phyloP scores from a whole-genome alignment of 2,888 invertebrate species.

The Drosophila leonis region DNA sequence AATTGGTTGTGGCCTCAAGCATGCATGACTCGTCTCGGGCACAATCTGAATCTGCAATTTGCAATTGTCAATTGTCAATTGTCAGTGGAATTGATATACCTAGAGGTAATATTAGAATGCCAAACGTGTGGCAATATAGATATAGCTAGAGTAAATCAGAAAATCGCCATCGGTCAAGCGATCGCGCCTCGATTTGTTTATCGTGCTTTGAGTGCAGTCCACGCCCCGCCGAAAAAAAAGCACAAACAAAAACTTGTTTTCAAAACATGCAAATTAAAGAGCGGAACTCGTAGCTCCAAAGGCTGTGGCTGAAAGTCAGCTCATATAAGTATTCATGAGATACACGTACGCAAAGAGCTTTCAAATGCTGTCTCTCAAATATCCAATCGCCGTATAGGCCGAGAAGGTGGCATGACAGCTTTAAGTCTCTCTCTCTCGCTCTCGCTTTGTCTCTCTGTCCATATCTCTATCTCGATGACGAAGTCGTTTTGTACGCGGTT shows the following conservation, averaged over 20 bases:
- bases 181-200: conserved; percentile 48
- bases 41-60: conserved; percentile 7
- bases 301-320: conserved; percentile 41
- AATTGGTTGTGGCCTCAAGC: conserved; percentile 54
- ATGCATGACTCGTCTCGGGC: conserved; percentile 34
- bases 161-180: conserved; percentile 62
- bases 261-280: conserved; percentile 75
- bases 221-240: conserved; percentile 58
- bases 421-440: conserved; percentile 32
- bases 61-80: conserved; percentile 20
- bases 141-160: conserved; percentile 32
- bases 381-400: conserved; percentile 57
- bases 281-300: conserved; percentile 36
- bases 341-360: conserved; percentile 63
- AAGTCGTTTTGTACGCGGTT: conserved; percentile 55
- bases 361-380: conserved; percentile 69
- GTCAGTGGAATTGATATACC: conserved; percentile 45
- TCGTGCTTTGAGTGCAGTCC: conserved; percentile 46
- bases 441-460: not conserved
- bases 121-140: conserved; percentile 53
- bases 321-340: conserved; percentile 55
- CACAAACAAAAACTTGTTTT: conserved; percentile 53
- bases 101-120: conserved; percentile 56
- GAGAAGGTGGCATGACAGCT: conserved; percentile 57
- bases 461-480: conserved; percentile 37